Evolutionary conservation across 2,797 vertebrate genomes (phyloP).

Genomic region (Falco peregrinus): DNA sequence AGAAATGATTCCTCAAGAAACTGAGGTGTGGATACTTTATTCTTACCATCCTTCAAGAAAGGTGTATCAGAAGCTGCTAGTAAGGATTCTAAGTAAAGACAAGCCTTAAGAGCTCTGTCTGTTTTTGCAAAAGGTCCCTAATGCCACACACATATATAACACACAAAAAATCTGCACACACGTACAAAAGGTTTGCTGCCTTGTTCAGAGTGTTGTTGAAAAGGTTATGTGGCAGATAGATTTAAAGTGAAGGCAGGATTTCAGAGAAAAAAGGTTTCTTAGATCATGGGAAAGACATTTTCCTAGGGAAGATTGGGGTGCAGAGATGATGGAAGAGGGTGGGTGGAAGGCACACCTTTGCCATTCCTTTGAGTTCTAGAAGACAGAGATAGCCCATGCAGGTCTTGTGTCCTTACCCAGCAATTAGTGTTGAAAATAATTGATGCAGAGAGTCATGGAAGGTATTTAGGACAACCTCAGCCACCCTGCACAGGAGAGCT

Average conservation of each 20-base stretch:
- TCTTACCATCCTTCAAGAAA: not conserved
- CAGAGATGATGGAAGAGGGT: not conserved
- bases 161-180: not conserved
- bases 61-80: not conserved
- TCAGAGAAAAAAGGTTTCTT: not conserved
- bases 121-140: not conserved
- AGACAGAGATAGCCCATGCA: not conserved
- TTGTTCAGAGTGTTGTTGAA: not conserved
- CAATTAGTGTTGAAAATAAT: not conserved
- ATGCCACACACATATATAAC: not conserved
- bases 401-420: not conserved
- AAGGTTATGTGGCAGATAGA: not conserved
- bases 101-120: not conserved
- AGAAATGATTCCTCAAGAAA: not conserved
- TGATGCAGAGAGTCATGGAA: not conserved
- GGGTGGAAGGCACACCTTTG: not conserved
- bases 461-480: not conserved
- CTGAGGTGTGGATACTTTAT: not conserved
- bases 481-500: not conserved
- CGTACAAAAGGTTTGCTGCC: not conserved
- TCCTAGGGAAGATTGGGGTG: not conserved
- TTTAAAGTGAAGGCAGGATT: not conserved
- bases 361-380: not conserved
- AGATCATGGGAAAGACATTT: not conserved
- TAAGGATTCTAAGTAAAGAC: not conserved